Percentiles rank a stretch among this genome's conserved stretches.
Evolutionary conservation across 2,888 invertebrate genomes (phyloP).

Genomic region (Tenthredo scrophulariae): DNA sequence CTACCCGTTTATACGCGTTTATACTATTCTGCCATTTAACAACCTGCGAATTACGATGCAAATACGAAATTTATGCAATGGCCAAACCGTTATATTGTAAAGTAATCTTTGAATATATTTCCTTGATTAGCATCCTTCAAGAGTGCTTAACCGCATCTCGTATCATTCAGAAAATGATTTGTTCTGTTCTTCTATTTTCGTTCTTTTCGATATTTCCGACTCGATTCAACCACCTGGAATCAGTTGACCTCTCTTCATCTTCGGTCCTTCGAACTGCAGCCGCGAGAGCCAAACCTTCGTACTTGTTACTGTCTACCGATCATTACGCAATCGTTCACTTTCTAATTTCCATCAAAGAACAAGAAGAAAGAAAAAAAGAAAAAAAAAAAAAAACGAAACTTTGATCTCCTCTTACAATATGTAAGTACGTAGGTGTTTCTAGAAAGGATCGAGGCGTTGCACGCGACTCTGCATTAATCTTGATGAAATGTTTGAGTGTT

Average conservation of each 20-base stretch:
- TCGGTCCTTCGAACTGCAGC: neutral
- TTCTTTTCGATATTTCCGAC: neutral
- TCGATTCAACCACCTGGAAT: neutral
- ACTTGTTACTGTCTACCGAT: neutral
- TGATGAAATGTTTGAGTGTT: neutral
- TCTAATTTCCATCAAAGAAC: slow-evolving; percentile 34
- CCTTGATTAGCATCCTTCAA: neutral
- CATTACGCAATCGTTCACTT: slow-evolving; percentile 29
- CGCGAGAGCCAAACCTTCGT: neutral
- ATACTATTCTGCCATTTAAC: slow-evolving; percentile 24
- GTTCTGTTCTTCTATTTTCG: neutral
- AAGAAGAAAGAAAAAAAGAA: neutral
- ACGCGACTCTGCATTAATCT: slow-evolving; percentile 17
- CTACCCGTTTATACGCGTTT: neutral
- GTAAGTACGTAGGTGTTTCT: slow-evolving; percentile 33
- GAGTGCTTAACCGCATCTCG: neutral
- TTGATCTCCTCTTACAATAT: slow-evolving; percentile 25
- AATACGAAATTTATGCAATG: slow-evolving; percentile 33
- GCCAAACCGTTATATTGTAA: slow-evolving; percentile 4
- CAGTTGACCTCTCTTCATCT: neutral
- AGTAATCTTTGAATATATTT: neutral
- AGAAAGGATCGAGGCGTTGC: slow-evolving; percentile 29
- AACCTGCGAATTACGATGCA: slow-evolving; percentile 26
- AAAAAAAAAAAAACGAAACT: slow-evolving; percentile 21
- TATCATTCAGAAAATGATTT: neutral